These are phyloP conservation scores for Onychorhynchus coronatus DNA, from an alignment of 2,113 vertebrate species.

Conservation along the genomic window DNA sequence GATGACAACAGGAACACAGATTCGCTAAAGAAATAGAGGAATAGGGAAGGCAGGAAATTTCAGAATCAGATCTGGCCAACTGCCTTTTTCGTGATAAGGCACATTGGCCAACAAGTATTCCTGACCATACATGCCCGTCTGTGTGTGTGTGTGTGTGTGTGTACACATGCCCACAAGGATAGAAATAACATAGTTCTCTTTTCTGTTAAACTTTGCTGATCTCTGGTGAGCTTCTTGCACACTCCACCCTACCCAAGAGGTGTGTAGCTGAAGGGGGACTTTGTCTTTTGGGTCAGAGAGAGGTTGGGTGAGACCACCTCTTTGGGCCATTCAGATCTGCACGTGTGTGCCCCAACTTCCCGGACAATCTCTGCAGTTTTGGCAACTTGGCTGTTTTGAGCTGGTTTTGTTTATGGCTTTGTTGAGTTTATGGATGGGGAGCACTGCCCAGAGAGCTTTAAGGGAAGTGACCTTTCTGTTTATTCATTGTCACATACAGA, in stretches of 20 bases:
- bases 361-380: not conserved
- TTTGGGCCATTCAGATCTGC: not conserved
- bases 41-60: not conserved
- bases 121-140: no score
- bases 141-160: accelerated
- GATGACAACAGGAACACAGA: not conserved
- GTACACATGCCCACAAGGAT: accelerated
- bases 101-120: not conserved
- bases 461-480: not conserved
- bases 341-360: not conserved
- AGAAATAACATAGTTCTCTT: not conserved
- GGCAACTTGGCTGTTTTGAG: not conserved
- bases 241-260: accelerated
- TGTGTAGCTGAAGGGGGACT: not conserved
- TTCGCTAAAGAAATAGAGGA: not conserved
- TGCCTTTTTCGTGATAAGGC: not conserved
- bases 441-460: not conserved
- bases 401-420: not conserved
- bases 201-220: not conserved
- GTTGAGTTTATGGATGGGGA: not conserved
- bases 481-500: not conserved
- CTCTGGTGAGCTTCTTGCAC: not conserved
- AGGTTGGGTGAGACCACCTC: not conserved
- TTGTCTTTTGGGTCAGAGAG: not conserved
- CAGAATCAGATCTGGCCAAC: not conserved